Conservation (phyloP, 2,113 vertebrate species). For the Capreolus pygargus region DNA sequence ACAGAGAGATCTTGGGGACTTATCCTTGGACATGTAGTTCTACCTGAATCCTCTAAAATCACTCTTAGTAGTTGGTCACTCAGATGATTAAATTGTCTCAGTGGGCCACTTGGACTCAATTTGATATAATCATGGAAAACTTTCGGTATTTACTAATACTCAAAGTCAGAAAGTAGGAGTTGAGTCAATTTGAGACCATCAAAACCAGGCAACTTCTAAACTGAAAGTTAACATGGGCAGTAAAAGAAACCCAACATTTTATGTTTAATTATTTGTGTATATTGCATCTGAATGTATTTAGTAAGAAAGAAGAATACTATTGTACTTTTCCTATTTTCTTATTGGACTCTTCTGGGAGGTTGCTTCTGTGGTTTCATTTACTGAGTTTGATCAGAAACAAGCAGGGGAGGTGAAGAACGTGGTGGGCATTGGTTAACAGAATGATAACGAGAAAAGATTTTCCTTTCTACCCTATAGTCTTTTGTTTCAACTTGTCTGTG, state of each 20-base stretch:
- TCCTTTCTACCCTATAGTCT: not conserved
- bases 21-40: not conserved
- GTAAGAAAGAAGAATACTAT: not conserved
- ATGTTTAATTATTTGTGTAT: not conserved
- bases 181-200: not conserved
- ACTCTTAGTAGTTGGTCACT: not conserved
- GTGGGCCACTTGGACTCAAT: not conserved
- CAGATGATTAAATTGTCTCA: not conserved
- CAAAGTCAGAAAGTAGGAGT: not conserved
- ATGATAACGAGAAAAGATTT: not conserved
- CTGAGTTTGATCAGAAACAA: constrained; percentile 5
- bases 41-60: not conserved
- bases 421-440: not conserved
- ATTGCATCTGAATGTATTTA: not conserved
- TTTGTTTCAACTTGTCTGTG: not conserved
- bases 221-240: not conserved
- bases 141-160: not conserved
- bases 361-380: not conserved
- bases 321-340: not conserved
- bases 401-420: not conserved
- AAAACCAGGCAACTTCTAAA: not conserved
- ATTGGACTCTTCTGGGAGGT: not conserved
- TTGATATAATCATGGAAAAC: not conserved
- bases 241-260: not conserved
- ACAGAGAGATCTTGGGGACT: not conserved